Percentiles rank a stretch among this genome's conserved stretches.
phyloP scores from a whole-genome alignment of 2,113 vertebrate genomes.

The Ceratotherium simum region DNA sequence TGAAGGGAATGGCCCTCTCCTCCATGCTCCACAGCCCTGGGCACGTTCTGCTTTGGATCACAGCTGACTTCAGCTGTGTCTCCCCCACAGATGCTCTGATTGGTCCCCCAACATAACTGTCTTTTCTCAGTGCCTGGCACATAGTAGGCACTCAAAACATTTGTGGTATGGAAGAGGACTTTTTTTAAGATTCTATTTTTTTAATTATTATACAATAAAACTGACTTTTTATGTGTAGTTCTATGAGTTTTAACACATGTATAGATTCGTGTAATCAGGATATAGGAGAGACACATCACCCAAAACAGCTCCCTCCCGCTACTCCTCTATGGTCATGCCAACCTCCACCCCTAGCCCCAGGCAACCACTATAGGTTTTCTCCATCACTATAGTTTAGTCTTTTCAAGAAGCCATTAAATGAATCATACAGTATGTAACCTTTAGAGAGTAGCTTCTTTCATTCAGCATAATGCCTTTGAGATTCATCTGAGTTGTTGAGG shows the following conservation, averaged over 20 bases:
- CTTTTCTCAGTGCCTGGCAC: not conserved
- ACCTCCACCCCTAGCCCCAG: not conserved
- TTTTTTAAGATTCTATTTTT: not conserved
- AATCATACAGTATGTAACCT: fast-evolving
- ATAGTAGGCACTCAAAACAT: not conserved
- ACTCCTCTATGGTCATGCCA: not conserved
- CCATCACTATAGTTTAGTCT: not conserved
- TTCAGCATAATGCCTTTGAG: not conserved
- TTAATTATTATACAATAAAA: constrained; percentile 20
- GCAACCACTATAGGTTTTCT: not conserved
- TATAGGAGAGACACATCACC: not conserved
- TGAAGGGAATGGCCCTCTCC: not conserved
- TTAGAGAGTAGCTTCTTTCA: not conserved
- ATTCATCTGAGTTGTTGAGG: fast-evolving
- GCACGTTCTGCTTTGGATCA: fast-evolving
- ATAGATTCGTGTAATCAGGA: not conserved
- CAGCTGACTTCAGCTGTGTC: not conserved
- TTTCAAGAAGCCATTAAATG: not conserved
- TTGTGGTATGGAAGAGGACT: not conserved
- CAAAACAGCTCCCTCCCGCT: not conserved
- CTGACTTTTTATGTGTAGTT: not conserved
- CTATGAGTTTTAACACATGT: not conserved
- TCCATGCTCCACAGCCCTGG: fast-evolving
- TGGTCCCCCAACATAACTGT: too few relatives aligned
- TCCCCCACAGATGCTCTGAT: not conserved